Base-by-base conservation (phyloP, 1,140 invertebrate species). In the Caenorhabditis remanei region DNA sequence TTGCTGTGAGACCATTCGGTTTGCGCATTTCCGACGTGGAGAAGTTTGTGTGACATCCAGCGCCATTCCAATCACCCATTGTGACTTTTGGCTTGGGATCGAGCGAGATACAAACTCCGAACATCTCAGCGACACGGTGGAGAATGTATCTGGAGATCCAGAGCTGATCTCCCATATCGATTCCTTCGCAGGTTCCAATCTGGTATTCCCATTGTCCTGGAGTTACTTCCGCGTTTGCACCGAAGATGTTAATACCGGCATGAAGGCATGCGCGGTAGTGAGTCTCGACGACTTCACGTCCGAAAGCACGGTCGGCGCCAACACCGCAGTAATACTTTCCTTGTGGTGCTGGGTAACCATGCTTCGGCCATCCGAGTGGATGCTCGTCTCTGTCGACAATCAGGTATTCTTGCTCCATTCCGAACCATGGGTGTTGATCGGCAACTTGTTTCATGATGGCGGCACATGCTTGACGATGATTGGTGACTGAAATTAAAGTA, bases 331-430 rank as follows among this genome's bases (percentile, higher is more conserved):
- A 98, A 93, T 98, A 85, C 48, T 55, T 83, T 32, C 86, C 97
- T 93, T 95, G 95, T 21, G 96, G 96, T 79, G 96, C 96, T 0
- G 97, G 97, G 93, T 96, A 98, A 50, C 97, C 97, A 91, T 96
- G 96, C 90, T 96, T 96, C 0, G 89, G 97, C 97, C 97, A 99
- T 6, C 97, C 97, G 91, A 97, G 96, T 4, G 97, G 97, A 92
- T 97, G 95, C 24, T 95, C 94, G 92, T 98, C 96, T 86, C 95
- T 95, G 91, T 98, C 97, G 19, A 98, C 92, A 2, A 99, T 93
- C 3, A 96, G 97, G 93, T 98, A 98, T 93, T 99, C 97, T 92
- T 99, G 97, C 90, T 95, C 95, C 91, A 95, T 97, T 4, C 97
- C 98, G 92, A 99, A 99, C 97, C 97, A 98, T 0, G 97, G 97